Evolutionary conservation across 2,113 vertebrate species (phyloP), one percentile per base, ranked within the genome.

Genomic region (Seriola dumerili): DNA sequence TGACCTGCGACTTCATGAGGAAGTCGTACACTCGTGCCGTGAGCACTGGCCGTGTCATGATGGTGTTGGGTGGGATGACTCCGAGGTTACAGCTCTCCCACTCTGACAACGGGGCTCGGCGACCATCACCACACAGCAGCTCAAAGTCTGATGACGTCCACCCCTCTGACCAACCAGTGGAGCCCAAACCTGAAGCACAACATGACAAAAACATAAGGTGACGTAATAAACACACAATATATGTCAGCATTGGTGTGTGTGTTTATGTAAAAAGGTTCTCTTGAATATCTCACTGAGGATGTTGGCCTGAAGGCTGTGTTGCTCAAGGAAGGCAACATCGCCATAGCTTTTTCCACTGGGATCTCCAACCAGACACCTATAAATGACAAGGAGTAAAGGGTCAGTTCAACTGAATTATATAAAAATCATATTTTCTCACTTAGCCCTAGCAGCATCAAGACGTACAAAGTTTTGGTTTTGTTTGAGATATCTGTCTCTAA

Each of bases 271-370:
- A 46, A 54, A 50, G n/a, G 16, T 48, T 0, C 21, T 38, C 9
- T 40, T 40, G 8, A 66, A 62, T 57, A 44, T 73, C 95, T 96
- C 89, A 97, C 97, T 92, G 58, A 95, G 67, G 85, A 98, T 96
- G 89, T 97, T 97, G 72, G 90, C 86, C 32, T 95, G 94, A 40
- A 98, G 92, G 82, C 95, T 97, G 76, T 96, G 95, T 40, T 98
- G 96, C 88, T 98, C 97, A 54, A 97, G 88, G 75, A 98, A 97
- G 75, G 97, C 97, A 54, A 98, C 96, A 23, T 98, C 97, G 21
- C 97, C 97, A 1, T 96, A 97, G 89, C 95, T 97, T 88, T 95
- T 97, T 55, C 97, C 96, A 78, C 85, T 96, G 69, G 86, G 91
- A 90, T 97, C 97, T 84, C 97, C 97, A 85, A 97, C 94, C 64